Percentiles rank a stretch among this genome's conserved stretches.
phyloP scores from a whole-genome alignment of 2,113 vertebrate genomes.

The Lichenostomus cassidix region DNA sequence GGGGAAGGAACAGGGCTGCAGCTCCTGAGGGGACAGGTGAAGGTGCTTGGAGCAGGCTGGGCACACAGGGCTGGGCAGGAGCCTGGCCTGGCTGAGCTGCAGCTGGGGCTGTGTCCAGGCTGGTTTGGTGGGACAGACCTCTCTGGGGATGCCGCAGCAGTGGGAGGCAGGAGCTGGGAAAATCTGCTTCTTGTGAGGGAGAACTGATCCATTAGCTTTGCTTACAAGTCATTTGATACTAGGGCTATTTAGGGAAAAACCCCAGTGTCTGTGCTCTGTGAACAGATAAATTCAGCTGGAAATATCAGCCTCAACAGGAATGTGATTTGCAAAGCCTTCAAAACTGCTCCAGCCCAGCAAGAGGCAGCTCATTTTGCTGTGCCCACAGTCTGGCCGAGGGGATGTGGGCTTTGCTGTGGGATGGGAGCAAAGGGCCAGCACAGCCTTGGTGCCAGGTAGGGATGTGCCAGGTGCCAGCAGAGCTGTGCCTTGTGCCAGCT shows the following conservation, averaged over 20 bases:
- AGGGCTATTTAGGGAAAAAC: constrained; percentile 2
- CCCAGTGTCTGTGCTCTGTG: not conserved
- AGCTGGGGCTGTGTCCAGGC: not conserved
- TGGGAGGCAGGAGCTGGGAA: not conserved
- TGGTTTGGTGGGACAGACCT: not conserved
- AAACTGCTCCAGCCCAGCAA: not conserved
- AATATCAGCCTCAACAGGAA: not conserved
- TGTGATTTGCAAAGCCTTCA: not conserved
- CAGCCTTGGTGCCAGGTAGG: not conserved
- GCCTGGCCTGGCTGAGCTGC: not conserved
- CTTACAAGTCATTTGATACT: not conserved
- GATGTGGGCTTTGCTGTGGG: not conserved
- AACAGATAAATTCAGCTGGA: not conserved
- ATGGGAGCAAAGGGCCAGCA: rapidly evolving
- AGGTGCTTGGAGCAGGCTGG: not conserved
- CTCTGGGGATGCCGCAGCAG: not conserved
- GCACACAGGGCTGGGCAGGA: not conserved
- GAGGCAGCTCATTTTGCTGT: not conserved
- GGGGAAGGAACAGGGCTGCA: not conserved
- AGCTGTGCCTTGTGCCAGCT: not conserved
- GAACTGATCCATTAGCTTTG: not conserved
- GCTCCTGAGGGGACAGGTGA: rapidly evolving
- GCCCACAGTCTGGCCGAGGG: not conserved
- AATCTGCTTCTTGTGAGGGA: not conserved
- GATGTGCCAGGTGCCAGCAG: not conserved